These are phyloP conservation scores for Ellobius talpinus DNA, from an alignment of 2,113 vertebrate genomes.

Conservation along the genomic window DNA sequence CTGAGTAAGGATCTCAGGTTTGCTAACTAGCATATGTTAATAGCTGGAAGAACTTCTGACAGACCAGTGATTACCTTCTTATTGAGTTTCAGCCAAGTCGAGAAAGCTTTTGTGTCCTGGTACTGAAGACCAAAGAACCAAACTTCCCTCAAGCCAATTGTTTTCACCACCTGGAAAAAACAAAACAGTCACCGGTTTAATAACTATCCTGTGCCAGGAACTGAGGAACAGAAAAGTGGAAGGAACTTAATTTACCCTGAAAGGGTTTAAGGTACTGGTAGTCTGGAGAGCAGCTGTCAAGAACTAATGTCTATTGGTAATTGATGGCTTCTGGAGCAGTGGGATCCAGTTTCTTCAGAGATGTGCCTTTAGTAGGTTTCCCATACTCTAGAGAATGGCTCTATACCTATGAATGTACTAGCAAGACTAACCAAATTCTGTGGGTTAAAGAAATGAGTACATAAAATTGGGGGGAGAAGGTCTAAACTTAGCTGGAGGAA, in stretches of 20 bases:
- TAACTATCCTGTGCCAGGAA: conserved; percentile 30
- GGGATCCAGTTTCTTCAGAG: neutral
- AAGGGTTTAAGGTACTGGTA: conserved; percentile 23
- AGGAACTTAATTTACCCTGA: neutral
- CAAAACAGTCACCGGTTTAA: conserved; percentile 44
- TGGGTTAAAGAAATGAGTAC: neutral
- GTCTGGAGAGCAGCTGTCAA: conserved; percentile 34
- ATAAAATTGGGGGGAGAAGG: neutral
- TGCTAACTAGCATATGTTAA: conserved; percentile 28
- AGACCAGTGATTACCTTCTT: conserved; percentile 92
- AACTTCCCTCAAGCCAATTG: conserved; percentile 97
- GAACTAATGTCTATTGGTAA: neutral
- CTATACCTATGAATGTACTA: neutral
- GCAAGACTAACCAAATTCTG: neutral
- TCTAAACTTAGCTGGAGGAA: neutral
- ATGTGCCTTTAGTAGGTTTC: neutral
- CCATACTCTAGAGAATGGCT: neutral
- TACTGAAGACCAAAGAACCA: conserved; percentile 99
- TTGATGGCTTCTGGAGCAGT: neutral
- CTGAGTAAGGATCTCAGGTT: neutral
- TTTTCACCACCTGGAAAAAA: conserved; percentile 95
- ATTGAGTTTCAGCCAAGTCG: conserved; percentile 98
- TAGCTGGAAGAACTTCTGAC: neutral
- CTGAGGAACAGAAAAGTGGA: conserved; percentile 43
- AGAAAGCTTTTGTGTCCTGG: conserved; percentile 98